Base-by-base conservation (phyloP, 2,113 vertebrate species). In the Cynocephalus volans region DNA sequence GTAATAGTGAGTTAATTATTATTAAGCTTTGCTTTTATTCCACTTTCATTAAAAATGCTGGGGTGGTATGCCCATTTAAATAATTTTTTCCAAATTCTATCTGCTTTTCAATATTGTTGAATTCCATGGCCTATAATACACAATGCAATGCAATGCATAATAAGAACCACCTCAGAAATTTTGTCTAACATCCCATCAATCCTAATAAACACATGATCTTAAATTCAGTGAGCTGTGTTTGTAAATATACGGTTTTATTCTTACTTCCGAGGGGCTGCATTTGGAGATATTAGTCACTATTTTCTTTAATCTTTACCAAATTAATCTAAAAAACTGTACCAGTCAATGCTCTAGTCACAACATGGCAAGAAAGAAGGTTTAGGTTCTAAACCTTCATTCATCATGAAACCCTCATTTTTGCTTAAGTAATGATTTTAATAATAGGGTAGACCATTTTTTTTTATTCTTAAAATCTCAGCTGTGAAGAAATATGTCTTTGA, bases 401-500 rank as follows among this genome's bases (percentile, higher is more conserved):
- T 72, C 84, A 13, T 86, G 14, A 89, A 87, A 94, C 83, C 19
- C 10, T 50, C 76, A 89, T 82, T 19, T 96, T n/a, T 21, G 28
- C 41, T 87, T 73, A 41, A 96, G 92, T 64, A 73, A 86, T 14
- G 7, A 6, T 56, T 97, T 97, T 77, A 88, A 82, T 81, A 97
- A 92, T 33, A 93, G 18, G 96, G 21, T 86, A 96, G 31, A 24
- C 91, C 6, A 94, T n/a, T 94, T 87, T 85, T 97, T 88, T 73
- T 28, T 72, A 95, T 50, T 75, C 8, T 93, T 97, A 94, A 96
- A 97, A 96, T 88, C 3, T 56, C 76, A 85, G 11, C 84, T 92
- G 80, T 70, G 14, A 96, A 97, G n/a, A 97, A 98, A 94, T n/a
- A 82, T 41, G 2, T 48, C 50, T 97, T 96, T 81, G 96, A 96